Base-by-base conservation (phyloP, 1,140 invertebrate species). In the Bombus turneri region DNA sequence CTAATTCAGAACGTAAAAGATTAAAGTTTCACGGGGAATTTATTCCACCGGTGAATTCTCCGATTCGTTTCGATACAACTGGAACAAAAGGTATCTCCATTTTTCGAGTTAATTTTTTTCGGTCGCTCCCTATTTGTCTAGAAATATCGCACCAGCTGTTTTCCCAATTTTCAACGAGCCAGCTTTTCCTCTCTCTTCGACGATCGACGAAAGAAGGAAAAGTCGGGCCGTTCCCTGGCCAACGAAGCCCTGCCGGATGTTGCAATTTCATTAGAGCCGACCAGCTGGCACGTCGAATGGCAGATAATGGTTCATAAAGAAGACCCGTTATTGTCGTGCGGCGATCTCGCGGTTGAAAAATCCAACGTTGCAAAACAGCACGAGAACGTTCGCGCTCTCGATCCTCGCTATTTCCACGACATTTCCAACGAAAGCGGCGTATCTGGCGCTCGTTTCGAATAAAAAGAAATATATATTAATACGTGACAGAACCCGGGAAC, bases 261-360 rank as follows among this genome's bases (percentile, higher is more conserved):
- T 83, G 87, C 87, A 75, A 75, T 88, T 80, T 89, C 87, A 79
- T 80, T 75, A 66, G 85, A 78, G 69, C 53, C 80, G 81, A 83
- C 80, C 88, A 89, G 86, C 88, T 89, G 88, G 59, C 82, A 86
- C 87, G 86, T 86, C 88, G 84, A 91, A 83, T 77, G 86, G 74
- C 85, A 81, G 92, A 91, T 92, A 91, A 93, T 92, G 88, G 91
- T 91, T 92, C 87, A 82, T 89, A 90, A 93, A 91, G 92, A 91
- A 92, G 31, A 86, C 68, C 86, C 80, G 86, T 92, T 92, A 92
- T 92, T 91, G 91, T 91, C 85, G 90, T 83, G 86, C 83, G 86
- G 86, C 84, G 86, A 81, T 85, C 90, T 89, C 89, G 88, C 85
- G 88, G 88, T 88, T 83, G 90, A 81, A 80, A 74, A 83, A 84